phyloP scores from a whole-genome alignment of 2,888 invertebrate genomes.

The Ypsolopha sequella region DNA sequence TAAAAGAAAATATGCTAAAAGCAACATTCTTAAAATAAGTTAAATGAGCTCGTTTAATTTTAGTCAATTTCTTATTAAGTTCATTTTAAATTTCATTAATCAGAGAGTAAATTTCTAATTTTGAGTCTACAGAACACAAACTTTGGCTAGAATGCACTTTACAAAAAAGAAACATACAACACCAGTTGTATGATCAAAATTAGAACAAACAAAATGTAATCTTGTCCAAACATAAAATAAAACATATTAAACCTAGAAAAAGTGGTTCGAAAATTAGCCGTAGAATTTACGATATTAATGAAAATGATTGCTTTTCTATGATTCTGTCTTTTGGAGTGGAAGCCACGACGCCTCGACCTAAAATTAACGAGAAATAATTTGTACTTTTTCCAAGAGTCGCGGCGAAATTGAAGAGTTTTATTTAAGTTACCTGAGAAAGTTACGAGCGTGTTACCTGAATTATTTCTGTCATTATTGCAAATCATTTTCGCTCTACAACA shows the following conservation, averaged over 20 bases:
- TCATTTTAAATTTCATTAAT: slow-evolving; percentile 55
- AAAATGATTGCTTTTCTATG: slow-evolving; percentile 18
- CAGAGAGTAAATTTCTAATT: slow-evolving; percentile 34
- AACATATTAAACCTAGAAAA: slow-evolving; percentile 7
- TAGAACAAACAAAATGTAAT: slow-evolving; percentile 32
- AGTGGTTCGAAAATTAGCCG: slow-evolving; percentile 14
- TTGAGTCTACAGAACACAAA: slow-evolving; percentile 15
- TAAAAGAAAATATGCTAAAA: slow-evolving; percentile 14
- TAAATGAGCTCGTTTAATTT: slow-evolving; percentile 16
- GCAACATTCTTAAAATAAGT: slow-evolving; percentile 13
- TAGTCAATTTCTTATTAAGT: slow-evolving; percentile 42
- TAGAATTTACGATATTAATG: slow-evolving; percentile 26
- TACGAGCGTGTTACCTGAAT: not conserved
- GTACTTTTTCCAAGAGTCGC: slow-evolving; percentile 54
- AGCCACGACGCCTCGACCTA: slow-evolving; percentile 47
- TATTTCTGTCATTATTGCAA: not conserved
- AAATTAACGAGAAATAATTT: slow-evolving; percentile 55
- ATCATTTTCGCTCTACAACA: slow-evolving; percentile 14
- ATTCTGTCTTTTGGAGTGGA: slow-evolving; percentile 32
- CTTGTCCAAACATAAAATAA: slow-evolving; percentile 6
- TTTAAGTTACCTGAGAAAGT: not conserved
- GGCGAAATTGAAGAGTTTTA: slow-evolving; percentile 10
- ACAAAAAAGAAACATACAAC: slow-evolving; percentile 19
- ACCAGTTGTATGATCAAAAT: slow-evolving; percentile 31
- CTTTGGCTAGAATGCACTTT: slow-evolving; percentile 32